A percentile compares a stretch with the other conserved stretches of the same genome.
Conservation (phyloP, 2,113 vertebrate genomes). For the Cynoglossus semilaevis region DNA sequence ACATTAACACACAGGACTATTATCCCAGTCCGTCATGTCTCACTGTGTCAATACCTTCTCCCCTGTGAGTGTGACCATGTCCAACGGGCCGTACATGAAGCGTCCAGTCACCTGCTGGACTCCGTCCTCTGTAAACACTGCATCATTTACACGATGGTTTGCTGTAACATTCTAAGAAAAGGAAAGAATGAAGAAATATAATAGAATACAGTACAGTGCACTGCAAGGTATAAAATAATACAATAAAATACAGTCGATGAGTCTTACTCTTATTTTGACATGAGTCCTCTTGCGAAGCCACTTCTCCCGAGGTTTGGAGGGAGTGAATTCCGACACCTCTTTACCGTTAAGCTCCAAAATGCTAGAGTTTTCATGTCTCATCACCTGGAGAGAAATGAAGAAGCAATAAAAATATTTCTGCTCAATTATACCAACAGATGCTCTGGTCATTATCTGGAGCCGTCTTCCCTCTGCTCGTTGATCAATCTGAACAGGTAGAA, state of each 20-base stretch:
- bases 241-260: too few species aligned
- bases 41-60: conserved; percentile 84
- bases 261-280: conserved; percentile 88
- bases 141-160: conserved; percentile 93
- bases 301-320: conserved; percentile 89
- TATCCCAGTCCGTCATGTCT: not conserved
- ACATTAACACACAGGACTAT: not conserved
- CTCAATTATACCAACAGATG: too few species aligned
- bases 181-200: too few species aligned
- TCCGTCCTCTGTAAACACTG: conserved; percentile 88
- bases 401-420: not conserved
- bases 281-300: conserved; percentile 96
- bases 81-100: conserved; percentile 96
- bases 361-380: conserved; percentile 88
- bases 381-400: conserved; percentile 77
- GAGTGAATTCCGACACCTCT: conserved; percentile 83
- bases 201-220: too few species aligned
- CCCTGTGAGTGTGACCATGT: conserved; percentile 97
- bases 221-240: too few species aligned
- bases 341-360: conserved; percentile 84
- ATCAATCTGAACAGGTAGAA: too few species aligned
- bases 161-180: conserved; percentile 88
- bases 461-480: too few species aligned
- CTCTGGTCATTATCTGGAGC: too few species aligned
- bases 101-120: conserved; percentile 86